Base-by-base conservation (phyloP, 1,140 invertebrate genomes). In the Drosophila leontia region DNA sequence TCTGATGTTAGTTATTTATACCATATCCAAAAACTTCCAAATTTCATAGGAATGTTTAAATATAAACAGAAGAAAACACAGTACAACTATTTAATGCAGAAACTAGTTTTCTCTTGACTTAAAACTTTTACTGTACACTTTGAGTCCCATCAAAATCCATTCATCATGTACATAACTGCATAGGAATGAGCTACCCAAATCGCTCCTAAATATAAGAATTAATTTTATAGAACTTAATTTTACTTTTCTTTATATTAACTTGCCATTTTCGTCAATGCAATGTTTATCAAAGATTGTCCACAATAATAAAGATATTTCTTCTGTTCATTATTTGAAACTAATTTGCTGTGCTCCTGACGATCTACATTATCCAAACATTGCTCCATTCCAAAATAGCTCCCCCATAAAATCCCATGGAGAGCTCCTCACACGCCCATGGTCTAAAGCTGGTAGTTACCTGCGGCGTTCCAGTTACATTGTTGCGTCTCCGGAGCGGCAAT, bases 401-500 rank as follows among this genome's bases (percentile, higher is more conserved):
- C 11, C 29, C 11, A 32, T 42, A 13, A 35, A 32, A 35, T 3
- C 4, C 29, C 8, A 11, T 11, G 41, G 19, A 17, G 41, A 44
- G 56, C 19, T 6, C 6, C 15, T 42, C 35, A 41, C 55, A 57
- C 53, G 55, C 35, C 55, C 55, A 4, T n/a, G 23, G 13, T 13
- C 47, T 48, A 15, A 23, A 57, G 35, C 39, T 26, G 57, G 56
- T 32, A 64, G 39, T 64, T 64, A 64, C 57, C 62, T 61, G 57
- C n/a, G 50, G 17, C 60, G 78, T 81, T 86, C 74, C 82, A 86
- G 64, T 75, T 71, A 68, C 75, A 68, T 63, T 85, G 68, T 80
- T 84, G 70, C 48, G 57, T 76, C 50, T 69, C 39, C 61, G 39
- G 32, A 47, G 37, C 79, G 70, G 72, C 79, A 87, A 87, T 86